Conservation (phyloP, 1,140 invertebrate species). For the Agraylea sexmaculata region DNA sequence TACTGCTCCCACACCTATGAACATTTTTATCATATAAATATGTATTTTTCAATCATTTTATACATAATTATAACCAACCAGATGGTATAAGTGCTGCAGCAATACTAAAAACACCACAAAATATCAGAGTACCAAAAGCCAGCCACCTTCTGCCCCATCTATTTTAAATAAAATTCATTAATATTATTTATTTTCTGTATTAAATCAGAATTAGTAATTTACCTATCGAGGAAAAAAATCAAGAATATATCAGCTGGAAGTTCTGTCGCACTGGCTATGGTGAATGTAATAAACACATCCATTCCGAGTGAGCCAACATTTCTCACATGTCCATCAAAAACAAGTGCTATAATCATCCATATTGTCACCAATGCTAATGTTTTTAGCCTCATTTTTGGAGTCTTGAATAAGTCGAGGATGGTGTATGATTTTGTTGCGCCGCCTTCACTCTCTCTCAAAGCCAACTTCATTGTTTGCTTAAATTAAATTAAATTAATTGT, state of each 20-base stretch:
- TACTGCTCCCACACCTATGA: conserved; percentile 54
- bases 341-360: conserved; percentile 77
- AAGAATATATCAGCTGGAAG: conserved; percentile 73
- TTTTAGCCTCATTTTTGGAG: conserved; percentile 55
- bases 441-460: conserved; percentile 55
- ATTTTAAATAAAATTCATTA: background rate
- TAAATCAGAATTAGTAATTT: too few species aligned
- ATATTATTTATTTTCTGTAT: background rate
- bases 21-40: too few species aligned
- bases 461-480: conserved; percentile 51
- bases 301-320: conserved; percentile 70
- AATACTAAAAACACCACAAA: conserved; percentile 70
- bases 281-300: conserved; percentile 73
- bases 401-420: conserved; percentile 65
- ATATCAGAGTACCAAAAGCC: conserved; percentile 62
- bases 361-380: conserved; percentile 64
- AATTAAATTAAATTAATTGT: conserved; percentile 24
- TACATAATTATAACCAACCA: conserved; percentile 37
- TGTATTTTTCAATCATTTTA: too few species aligned
- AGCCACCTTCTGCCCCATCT: conserved; percentile 75
- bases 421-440: conserved; percentile 56
- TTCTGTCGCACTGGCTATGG: conserved; percentile 68
- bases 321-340: conserved; percentile 77
- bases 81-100: conserved; percentile 56
- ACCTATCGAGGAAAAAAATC: conserved; percentile 59